Evolutionary conservation across 2,797 vertebrate genomes (phyloP).

Genomic region (Falco columbarius): DNA sequence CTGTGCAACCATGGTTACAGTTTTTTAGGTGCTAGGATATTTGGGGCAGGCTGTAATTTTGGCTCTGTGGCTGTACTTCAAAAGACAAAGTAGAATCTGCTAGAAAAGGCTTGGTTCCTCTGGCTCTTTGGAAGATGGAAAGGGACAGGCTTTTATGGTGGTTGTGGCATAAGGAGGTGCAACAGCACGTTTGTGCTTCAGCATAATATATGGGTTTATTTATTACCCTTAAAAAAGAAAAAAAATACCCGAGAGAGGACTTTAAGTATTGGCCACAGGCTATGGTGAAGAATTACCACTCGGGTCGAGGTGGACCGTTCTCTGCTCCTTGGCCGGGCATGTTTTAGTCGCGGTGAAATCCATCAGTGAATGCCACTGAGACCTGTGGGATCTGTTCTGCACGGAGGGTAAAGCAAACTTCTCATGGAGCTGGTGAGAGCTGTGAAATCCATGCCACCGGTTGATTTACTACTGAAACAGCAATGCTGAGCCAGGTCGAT

Average conservation of each 20-base stretch:
- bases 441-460: not conserved
- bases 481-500: not conserved
- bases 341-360: accelerated
- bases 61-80: not conserved
- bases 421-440: not conserved
- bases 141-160: accelerated
- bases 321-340: accelerated
- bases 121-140: not conserved
- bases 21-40: not conserved
- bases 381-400: not conserved
- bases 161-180: accelerated
- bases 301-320: not conserved
- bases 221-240: not conserved
- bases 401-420: not conserved
- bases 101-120: not conserved
- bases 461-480: not conserved
- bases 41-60: slow-evolving; percentile 10
- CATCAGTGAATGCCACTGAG: not conserved
- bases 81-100: not conserved
- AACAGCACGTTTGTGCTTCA: accelerated
- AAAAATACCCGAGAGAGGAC: not conserved
- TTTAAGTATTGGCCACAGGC: not conserved
- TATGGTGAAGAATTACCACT: not conserved
- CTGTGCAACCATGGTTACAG: slow-evolving; percentile 52
- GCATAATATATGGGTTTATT: accelerated